Conservation (phyloP, 2,888 invertebrate genomes). For the Biston stratarius region DNA sequence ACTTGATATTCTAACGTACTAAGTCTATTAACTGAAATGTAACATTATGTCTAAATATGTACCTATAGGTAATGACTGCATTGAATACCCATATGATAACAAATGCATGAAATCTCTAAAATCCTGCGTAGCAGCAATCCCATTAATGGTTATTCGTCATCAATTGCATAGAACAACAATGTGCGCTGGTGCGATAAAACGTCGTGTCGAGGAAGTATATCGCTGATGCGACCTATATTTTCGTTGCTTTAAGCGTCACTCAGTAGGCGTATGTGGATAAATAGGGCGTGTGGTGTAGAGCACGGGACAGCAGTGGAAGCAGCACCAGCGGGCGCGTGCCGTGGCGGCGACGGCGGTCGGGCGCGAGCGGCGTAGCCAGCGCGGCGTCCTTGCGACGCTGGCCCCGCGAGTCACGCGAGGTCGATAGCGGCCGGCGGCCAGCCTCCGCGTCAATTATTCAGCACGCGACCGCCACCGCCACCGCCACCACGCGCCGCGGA, state of each 20-base stretch:
- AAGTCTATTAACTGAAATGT: neutral
- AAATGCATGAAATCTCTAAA: conserved; percentile 11
- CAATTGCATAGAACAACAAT: conserved; percentile 44
- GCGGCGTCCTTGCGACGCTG: conserved; percentile 80
- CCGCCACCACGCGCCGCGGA: conserved; percentile 67
- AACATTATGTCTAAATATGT: neutral
- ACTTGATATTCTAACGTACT: neutral
- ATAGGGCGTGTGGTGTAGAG: conserved; percentile 13
- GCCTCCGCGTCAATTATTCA: conserved; percentile 83
- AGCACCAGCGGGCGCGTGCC: conserved; percentile 28
- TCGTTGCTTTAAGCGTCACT: conserved; percentile 32
- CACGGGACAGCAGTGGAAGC: conserved; percentile 22
- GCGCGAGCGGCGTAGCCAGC: conserved; percentile 55
- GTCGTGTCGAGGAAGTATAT: conserved; percentile 22
- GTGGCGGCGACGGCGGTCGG: conserved; percentile 47
- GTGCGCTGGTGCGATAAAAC: conserved; percentile 20
- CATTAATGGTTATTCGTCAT: conserved; percentile 39
- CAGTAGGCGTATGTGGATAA: conserved; percentile 29
- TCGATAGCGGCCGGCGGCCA: conserved; percentile 84
- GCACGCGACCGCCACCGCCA: conserved; percentile 73
- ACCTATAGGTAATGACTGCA: neutral
- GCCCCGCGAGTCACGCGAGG: conserved; percentile 82
- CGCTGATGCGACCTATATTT: conserved; percentile 23
- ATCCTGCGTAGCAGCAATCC: conserved; percentile 23
- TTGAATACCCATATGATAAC: neutral